phyloP scores from a whole-genome alignment of 2,797 vertebrate genomes.

The Champsocephalus gunnari region DNA sequence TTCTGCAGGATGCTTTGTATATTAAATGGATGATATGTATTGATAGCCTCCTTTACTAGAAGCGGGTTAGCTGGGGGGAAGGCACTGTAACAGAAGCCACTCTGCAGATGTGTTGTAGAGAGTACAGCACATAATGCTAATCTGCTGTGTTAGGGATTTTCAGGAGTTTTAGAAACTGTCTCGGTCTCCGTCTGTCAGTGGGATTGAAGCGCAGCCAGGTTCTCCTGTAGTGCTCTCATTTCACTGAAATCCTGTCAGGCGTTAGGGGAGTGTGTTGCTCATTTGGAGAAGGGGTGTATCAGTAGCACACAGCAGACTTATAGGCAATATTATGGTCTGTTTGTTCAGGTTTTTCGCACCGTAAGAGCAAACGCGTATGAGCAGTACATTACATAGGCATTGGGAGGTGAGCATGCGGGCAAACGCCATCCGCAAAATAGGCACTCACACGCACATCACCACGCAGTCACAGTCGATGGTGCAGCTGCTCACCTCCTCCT shows the following conservation, averaged over 20 bases:
- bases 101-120: conserved; percentile 81
- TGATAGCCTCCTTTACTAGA: conserved; percentile 72
- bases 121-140: conserved; percentile 83
- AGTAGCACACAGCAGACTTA: conserved; percentile 74
- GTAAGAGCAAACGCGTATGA: conserved; percentile 63
- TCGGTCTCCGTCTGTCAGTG: conserved; percentile 83
- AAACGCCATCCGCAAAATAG: conserved; percentile 61
- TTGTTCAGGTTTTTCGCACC: conserved; percentile 62
- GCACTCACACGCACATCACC: conserved; percentile 69
- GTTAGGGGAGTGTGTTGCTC: conserved; percentile 79
- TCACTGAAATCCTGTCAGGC: conserved; percentile 85
- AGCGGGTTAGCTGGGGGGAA: conserved; percentile 64
- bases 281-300: conserved; percentile 79
- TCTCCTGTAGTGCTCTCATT: conserved; percentile 85
- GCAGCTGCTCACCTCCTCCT: conserved; percentile 80
- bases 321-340: conserved; percentile 75
- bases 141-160: conserved; percentile 87
- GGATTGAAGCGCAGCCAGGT: conserved; percentile 86
- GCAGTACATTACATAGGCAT: conserved; percentile 50
- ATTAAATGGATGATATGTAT: conserved; percentile 76
- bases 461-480: conserved; percentile 74
- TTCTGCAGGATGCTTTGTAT: conserved; percentile 68
- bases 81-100: conserved; percentile 76
- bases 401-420: conserved; percentile 64
- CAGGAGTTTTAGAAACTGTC: conserved; percentile 86